Percentiles rank a stretch among this genome's conserved stretches.
Conservation (phyloP, 2,113 vertebrate species). For the Prionailurus viverrinus region DNA sequence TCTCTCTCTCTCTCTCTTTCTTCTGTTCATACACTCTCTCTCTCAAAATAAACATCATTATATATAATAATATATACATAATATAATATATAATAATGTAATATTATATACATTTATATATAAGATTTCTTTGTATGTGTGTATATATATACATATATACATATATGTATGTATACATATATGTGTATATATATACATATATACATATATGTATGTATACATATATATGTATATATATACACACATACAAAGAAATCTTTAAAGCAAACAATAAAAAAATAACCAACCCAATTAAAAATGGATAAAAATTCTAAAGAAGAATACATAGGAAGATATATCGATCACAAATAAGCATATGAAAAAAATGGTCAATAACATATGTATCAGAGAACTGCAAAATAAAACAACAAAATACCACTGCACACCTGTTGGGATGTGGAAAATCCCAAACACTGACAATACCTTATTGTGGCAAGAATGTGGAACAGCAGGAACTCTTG, state of each 20-base stretch:
- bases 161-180: no score
- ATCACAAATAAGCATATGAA: neutral
- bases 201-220: no score
- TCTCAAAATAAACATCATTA: no score
- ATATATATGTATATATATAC: no score
- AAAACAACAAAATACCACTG: neutral
- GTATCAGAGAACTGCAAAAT: neutral
- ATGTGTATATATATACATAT: no score
- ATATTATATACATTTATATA: no score
- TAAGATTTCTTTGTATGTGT: no score
- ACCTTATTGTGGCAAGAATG: neutral
- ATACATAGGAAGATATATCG: neutral
- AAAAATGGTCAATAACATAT: neutral
- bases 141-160: fast-evolving
- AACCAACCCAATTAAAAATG: neutral
- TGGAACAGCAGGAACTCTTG: neutral
- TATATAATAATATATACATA: no score
- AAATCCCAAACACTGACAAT: neutral
- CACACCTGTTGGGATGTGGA: neutral
- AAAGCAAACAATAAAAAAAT: neutral
- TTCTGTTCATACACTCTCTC: no score
- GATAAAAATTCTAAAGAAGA: neutral
- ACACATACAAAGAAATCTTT: neutral
- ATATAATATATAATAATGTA: no score
- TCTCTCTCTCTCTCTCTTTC: no score